Evolutionary conservation across 1,140 invertebrate genomes (phyloP), one percentile per base, ranked within the genome.

Genomic region (Tetragonula clypearis): DNA sequence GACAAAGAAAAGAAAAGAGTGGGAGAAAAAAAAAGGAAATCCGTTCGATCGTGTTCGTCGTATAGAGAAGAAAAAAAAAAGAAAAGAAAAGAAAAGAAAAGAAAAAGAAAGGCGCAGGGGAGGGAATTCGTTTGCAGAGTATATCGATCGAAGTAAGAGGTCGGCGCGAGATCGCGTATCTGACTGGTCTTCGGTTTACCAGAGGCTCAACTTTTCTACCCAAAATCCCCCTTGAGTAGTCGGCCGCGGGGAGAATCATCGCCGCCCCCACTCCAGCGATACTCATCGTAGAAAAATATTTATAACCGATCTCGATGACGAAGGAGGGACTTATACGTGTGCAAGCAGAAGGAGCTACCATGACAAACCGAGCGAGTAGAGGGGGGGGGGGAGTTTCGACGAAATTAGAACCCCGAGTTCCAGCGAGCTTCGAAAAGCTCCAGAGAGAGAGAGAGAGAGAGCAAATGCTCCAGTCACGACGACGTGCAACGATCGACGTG

Each of bases 121-220:
- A 35, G 23, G 15, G 8, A 23, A 19, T 41, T 84, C 66, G 62
- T 17, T 62, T 19, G 30, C 26, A 56, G 35, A 23, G 56, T 35
- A 65, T 60, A 55, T 60, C 19, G 78, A 72, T 91, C 85, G 89
- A 89, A 87, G 56, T 87, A 89, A 87, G 56, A 80, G 82, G 77
- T 84, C 89, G 87, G 80, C 82, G 80, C 91, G 92, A 91, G 91
- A 58, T 92, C 92, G 90, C 84, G 77, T 88, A 78, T 87, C 88
- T 85, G 91, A 95, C 93, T 94, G 93, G 76, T 84, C 69, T 60
- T 79, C 58, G 62, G 56, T 92, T 93, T 91, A 90, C 91, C 85
- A 85, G 90, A 90, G 88, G 91, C 89, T 83, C 90, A 93, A 93
- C 93, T 94, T 94, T 94, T 94, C 93, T 93, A 94, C 91, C 92